Percentiles rank a stretch among this genome's conserved stretches.
Evolutionary conservation across 2,888 invertebrate genomes (phyloP).

Genomic region (Cremastinae sp.): DNA sequence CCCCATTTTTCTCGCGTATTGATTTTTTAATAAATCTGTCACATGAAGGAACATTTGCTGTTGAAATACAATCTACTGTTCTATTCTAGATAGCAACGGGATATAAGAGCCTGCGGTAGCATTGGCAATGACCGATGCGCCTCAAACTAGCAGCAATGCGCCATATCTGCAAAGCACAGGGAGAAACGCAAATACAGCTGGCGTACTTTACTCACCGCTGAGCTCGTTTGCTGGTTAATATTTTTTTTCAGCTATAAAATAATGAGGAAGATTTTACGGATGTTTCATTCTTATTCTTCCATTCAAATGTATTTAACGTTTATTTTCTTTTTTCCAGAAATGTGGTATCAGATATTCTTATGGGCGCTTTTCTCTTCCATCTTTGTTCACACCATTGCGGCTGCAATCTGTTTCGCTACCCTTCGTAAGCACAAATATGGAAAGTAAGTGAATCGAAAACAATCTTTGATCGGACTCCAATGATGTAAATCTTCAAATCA

Average conservation of each 20-base stretch:
- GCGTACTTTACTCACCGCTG: constrained; percentile 71
- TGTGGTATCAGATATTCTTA: constrained; percentile 98
- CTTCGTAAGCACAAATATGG: constrained; percentile 96
- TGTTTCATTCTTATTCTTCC: not conserved
- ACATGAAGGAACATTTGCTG: not conserved
- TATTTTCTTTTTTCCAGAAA: constrained; percentile 85
- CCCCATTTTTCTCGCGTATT: not conserved
- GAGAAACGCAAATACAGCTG: constrained; percentile 65
- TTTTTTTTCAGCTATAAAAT: not conserved
- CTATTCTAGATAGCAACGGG: constrained; percentile 24
- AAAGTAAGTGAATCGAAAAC: constrained; percentile 79
- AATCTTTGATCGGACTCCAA: too few species aligned
- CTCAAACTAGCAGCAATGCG: constrained; percentile 48
- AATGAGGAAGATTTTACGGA: not conserved
- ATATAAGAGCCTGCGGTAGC: not conserved
- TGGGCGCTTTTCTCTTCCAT: constrained; percentile 97
- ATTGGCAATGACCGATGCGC: constrained; percentile 63
- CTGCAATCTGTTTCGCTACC: constrained; percentile 94
- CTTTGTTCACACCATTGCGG: constrained; percentile 95
- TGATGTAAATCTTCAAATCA: too few species aligned
- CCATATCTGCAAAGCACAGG: constrained; percentile 60
- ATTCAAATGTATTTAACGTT: not conserved
- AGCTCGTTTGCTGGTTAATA: constrained; percentile 72
- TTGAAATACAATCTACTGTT: not conserved
- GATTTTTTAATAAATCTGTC: not conserved